These are phyloP conservation scores for Falco cherrug DNA, from an alignment of 2,797 vertebrate genomes.

Conservation along the genomic window DNA sequence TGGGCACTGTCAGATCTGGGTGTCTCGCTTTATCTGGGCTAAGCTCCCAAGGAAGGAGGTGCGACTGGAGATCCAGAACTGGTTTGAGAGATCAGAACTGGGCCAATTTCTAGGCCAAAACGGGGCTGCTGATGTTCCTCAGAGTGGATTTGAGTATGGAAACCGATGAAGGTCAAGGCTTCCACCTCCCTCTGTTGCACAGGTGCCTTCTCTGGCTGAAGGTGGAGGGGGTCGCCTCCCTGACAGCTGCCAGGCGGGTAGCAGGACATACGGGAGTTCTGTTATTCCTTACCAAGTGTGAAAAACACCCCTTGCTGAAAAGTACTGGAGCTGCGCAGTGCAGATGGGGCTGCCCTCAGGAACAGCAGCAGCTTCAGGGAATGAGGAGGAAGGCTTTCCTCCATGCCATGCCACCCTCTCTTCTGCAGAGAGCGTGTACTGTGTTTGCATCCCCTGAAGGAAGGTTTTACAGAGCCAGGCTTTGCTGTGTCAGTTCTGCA, in stretches of 20 bases:
- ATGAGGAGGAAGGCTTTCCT: neutral
- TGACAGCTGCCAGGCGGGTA: neutral
- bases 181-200: neutral
- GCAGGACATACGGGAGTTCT: neutral
- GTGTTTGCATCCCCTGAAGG: neutral
- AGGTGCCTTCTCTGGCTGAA: neutral
- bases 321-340: neutral
- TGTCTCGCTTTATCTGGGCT: constrained; percentile 16
- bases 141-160: neutral
- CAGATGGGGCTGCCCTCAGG: neutral
- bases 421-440: neutral
- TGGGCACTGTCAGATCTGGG: fast-evolving
- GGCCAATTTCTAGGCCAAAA: constrained; percentile 60
- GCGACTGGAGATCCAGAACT: neutral
- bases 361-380: neutral
- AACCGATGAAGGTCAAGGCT: neutral
- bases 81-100: constrained; percentile 30
- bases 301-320: neutral
- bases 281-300: neutral
- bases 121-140: neutral
- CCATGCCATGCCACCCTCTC: fast-evolving
- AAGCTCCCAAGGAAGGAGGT: neutral
- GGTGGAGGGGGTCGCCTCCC: fast-evolving
- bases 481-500: neutral
- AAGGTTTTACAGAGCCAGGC: neutral